These are phyloP conservation scores for Morbakka virulenta DNA, from an alignment of 30 jellyfish, hydroid and myxozoan species.

Conservation along the genomic window DNA sequence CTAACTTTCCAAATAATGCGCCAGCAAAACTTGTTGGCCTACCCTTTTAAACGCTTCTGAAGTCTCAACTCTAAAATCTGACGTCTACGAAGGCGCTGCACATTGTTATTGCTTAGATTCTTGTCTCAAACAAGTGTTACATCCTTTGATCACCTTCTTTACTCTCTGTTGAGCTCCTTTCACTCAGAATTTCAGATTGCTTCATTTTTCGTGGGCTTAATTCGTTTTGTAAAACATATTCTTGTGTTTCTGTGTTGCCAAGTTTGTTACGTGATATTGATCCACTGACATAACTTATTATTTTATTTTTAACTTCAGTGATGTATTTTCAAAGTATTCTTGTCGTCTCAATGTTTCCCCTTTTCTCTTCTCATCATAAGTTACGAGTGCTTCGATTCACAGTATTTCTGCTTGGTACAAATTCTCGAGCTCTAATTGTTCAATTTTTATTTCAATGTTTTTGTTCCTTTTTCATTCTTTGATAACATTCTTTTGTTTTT, in stretches of 20 bases:
- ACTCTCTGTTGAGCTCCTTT: constrained; percentile 7
- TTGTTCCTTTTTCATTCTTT: background rate
- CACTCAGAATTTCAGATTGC: constrained; percentile 11
- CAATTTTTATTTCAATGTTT: constrained; percentile 5
- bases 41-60: constrained; percentile 14
- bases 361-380: background rate
- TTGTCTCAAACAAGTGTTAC: constrained; percentile 12
- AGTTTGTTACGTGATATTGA: constrained; percentile 8
- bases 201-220: constrained; percentile 5
- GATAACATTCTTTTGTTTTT: constrained; percentile 20
- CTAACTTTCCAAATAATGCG: constrained; percentile 3
- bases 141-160: background rate
- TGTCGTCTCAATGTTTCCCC: no score
- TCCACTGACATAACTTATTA: background rate
- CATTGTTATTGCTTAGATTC: constrained; percentile 11
- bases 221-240: constrained; percentile 1
- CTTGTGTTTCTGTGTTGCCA: constrained; percentile 13
- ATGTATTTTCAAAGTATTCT: no score
- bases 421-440: constrained; percentile 2
- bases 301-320: constrained; percentile 13
- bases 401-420: constrained; percentile 26
- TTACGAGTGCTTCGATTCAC: constrained; percentile 3
- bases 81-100: constrained; percentile 39
- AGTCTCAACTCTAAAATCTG: constrained; percentile 37
- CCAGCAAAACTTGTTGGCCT: constrained; percentile 47